Evolutionary conservation across 2,888 invertebrate species (phyloP).

Genomic region (Temnothorax unifasciatus): DNA sequence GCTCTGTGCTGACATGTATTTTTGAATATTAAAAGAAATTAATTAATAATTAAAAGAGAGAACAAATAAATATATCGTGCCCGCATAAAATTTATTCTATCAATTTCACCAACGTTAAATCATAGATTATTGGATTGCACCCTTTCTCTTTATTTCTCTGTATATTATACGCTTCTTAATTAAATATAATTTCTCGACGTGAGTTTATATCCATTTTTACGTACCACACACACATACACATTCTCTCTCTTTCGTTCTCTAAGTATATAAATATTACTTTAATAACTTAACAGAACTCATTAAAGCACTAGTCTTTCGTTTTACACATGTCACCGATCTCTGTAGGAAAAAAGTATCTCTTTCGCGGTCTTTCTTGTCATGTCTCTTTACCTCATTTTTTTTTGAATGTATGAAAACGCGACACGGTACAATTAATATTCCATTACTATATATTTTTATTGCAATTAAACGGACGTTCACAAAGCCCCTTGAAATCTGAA

Average conservation of each 20-base stretch:
- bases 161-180: not conserved
- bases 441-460: conserved; percentile 25
- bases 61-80: not conserved
- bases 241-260: not conserved
- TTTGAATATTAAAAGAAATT: not conserved
- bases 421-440: conserved; percentile 22
- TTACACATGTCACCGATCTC: not conserved
- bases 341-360: conserved; percentile 2
- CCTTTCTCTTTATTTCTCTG: not conserved
- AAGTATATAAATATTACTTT: conserved; percentile 6
- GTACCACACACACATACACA: not conserved
- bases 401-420: not conserved
- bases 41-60: not conserved
- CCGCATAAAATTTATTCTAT: not conserved
- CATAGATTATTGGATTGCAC: not conserved
- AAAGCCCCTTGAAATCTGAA: conserved; percentile 48
- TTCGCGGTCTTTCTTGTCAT: not conserved
- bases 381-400: not conserved
- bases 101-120: not conserved
- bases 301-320: not conserved
- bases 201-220: not conserved
- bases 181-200: conserved; percentile 5
- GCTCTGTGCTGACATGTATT: not conserved
- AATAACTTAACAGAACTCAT: not conserved
- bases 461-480: conserved; percentile 40